Base-by-base conservation (phyloP, 2,888 invertebrate genomes). In the Papilio protenor region DNA sequence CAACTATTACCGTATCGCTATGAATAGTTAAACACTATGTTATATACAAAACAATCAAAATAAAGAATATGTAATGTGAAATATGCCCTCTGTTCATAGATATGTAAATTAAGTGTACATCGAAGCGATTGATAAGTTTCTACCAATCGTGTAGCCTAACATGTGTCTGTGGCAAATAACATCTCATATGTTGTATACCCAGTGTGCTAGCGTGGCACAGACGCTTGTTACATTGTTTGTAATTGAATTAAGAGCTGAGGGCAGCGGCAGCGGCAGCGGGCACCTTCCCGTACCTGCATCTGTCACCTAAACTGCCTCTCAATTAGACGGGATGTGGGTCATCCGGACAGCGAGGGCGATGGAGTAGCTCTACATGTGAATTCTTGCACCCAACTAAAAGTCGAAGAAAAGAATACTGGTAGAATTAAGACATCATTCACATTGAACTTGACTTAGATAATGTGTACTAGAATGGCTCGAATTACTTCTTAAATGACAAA, bases 251-350 rank as follows among this genome's bases (percentile, higher is more conserved):
- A 75, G 55, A 45, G 61, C 4, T 61, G 27, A 14, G 61, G 61
- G 27, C 61, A 27, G 59, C 57, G 21, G 27, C 61, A 27, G 59
- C 57, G 21, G n/a, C 66, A 40, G 61, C 61, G 40, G 45, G 82
- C 83, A 84, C 75, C 78, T 80, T 77, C 85, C 86, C 85, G 86
- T 91, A 91, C 91, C 92, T 91, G 91, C 86, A 83, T 83, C 85
- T 83, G 86, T 88, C 90, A 88, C 89, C 90, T 88, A 87, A 91
- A 90, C 88, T 88, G 83, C 81, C 85, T 84, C 87, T 89, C 90
- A 91, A 92, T 92, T 91, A 91, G 83, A 76, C 80, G 80, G 77
- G 83, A 91, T 90, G 88, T 90, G 89, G 90, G 90, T 87, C 88
- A 86, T 76, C 11, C 6, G 81, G 27, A 82, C 78, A 79, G 21